Conservation (phyloP, 2,888 invertebrate genomes). For the Heteropelma amictum region DNA sequence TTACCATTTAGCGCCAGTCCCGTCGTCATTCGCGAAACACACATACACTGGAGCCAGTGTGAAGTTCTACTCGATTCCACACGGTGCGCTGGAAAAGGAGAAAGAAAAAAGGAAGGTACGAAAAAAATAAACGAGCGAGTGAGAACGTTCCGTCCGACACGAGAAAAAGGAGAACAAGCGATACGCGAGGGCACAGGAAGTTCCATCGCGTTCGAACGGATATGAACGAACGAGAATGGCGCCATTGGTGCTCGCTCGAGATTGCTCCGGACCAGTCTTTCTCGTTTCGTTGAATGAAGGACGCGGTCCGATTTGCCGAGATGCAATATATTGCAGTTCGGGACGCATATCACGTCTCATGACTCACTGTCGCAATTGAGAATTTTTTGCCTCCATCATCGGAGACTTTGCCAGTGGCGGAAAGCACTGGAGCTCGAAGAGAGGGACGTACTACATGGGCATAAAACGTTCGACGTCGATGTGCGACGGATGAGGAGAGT, state of each 20-base stretch:
- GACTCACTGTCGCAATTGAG: constrained; percentile 29
- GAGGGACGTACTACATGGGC: too few relatives aligned
- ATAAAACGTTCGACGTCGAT: constrained; percentile 29
- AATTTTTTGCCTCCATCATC: constrained; percentile 32
- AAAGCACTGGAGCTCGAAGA: constrained; percentile 1
- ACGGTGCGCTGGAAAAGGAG: too few relatives aligned
- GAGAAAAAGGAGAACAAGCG: constrained; percentile 30
- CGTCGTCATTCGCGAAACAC: too few relatives aligned
- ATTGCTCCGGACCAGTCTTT: constrained; percentile 28
- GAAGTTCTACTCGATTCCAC: too few relatives aligned
- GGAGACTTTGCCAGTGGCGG: constrained; percentile 4
- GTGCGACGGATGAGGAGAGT: constrained; percentile 22
- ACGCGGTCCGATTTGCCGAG: constrained; percentile 50
- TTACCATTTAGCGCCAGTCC: too few relatives aligned
- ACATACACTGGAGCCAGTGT: too few relatives aligned
- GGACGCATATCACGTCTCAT: constrained; percentile 26
- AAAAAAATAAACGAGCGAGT: too few relatives aligned
- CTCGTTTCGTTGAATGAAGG: constrained; percentile 50
- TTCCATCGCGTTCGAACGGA: constrained; percentile 53
- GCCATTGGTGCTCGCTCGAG: constrained; percentile 9
- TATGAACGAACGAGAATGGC: constrained; percentile 48
- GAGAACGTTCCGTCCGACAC: not conserved
- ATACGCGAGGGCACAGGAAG: constrained; percentile 38
- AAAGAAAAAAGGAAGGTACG: too few relatives aligned
- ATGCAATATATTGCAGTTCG: constrained; percentile 43